A percentile compares a stretch with the other conserved stretches of the same genome.
These are phyloP conservation scores for Percopsis transmontana DNA, from an alignment of 2,113 vertebrate genomes.

Conservation along the genomic window DNA sequence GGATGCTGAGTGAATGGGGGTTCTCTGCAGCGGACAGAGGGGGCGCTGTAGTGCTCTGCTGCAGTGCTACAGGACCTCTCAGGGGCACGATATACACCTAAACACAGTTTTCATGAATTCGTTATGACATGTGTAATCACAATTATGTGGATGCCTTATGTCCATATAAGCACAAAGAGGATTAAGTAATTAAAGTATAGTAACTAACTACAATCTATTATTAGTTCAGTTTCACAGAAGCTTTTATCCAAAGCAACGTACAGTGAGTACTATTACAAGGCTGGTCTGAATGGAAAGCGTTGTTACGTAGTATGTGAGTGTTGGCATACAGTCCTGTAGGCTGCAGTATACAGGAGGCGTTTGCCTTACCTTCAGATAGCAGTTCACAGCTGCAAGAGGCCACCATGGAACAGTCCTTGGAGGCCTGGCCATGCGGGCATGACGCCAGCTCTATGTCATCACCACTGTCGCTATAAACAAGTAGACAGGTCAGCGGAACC, in stretches of 20 bases:
- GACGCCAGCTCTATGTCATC: conserved; percentile 91
- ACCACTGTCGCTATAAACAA: conserved; percentile 87
- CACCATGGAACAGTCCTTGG: conserved; percentile 79
- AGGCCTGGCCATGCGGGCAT: conserved; percentile 84
- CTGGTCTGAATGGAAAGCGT: not conserved
- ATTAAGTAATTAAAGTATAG: not conserved
- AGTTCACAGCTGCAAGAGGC: conserved; percentile 95
- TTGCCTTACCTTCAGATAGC: conserved; percentile 85
- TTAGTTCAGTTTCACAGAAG: too few relatives aligned
- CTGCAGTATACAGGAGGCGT: not conserved
- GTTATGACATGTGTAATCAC: conserved; percentile 2
- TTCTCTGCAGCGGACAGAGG: conserved; percentile 82
- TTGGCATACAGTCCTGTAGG: not conserved
- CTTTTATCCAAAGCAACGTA: too few relatives aligned
- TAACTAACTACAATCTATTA: not conserved
- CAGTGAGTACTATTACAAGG: not conserved
- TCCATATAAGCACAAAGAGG: too few relatives aligned
- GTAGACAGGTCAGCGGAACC: conserved; percentile 48
- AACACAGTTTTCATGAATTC: conserved; percentile 3
- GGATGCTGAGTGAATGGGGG: conserved; percentile 82
- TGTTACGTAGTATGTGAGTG: not conserved
- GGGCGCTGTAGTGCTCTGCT: conserved; percentile 72
- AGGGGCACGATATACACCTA: conserved; percentile 73
- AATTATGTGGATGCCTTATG: not conserved
- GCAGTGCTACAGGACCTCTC: conserved; percentile 66